Conservation (phyloP, 2,888 invertebrate genomes). For the Cylindroiulus punctatus region DNA sequence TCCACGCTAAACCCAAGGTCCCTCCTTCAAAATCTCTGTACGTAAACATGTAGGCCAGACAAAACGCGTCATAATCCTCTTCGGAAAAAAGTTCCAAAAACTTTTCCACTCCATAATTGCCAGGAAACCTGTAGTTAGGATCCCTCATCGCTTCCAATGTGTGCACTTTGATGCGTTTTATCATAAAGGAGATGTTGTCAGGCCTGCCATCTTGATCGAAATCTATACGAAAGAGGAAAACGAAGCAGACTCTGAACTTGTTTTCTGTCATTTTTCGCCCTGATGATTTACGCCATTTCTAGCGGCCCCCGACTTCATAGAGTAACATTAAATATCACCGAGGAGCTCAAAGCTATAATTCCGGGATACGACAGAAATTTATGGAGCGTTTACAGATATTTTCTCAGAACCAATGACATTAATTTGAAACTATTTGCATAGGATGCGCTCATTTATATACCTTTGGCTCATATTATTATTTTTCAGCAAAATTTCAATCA, state of each 20-base stretch:
- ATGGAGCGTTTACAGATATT: not conserved
- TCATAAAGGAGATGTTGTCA: constrained; percentile 95
- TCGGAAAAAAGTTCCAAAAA: constrained; percentile 97
- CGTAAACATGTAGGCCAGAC: constrained; percentile 98
- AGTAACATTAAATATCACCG: not conserved
- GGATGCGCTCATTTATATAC: constrained; percentile 5
- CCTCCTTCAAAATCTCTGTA: constrained; percentile 97
- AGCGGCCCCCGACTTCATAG: not conserved
- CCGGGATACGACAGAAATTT: not conserved
- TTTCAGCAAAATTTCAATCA: not conserved
- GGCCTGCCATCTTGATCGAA: constrained; percentile 92
- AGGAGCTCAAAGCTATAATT: not conserved
- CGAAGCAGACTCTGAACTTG: not conserved
- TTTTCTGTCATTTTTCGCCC: not conserved
- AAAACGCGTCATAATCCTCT: constrained; percentile 98
- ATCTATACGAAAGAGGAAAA: constrained; percentile 71
- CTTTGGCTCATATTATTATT: not conserved
- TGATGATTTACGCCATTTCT: not conserved
- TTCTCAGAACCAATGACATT: not conserved
- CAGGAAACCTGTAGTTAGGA: constrained; percentile 87
- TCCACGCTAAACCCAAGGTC: constrained; percentile 97
- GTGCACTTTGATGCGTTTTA: constrained; percentile 94
- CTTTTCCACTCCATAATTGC: constrained; percentile 98
- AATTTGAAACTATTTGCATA: not conserved
- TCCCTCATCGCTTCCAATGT: constrained; percentile 85